phyloP scores from a whole-genome alignment of 2,888 invertebrate genomes.

The Apamea monoglypha region DNA sequence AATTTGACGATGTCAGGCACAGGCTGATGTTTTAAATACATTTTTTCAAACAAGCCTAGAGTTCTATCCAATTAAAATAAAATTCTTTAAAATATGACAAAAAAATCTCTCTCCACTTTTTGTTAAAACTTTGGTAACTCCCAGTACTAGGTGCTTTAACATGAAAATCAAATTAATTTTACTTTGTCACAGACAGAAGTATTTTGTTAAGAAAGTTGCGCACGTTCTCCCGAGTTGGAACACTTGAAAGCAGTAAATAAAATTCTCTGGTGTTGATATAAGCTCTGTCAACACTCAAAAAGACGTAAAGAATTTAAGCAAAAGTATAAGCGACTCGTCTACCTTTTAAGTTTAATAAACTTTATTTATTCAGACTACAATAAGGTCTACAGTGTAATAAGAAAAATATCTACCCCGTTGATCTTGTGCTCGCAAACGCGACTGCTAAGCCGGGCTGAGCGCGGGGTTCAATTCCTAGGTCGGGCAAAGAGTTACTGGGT shows the following conservation, averaged over 20 bases:
- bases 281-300: constrained; percentile 12
- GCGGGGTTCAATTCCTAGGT: neutral
- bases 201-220: constrained; percentile 17
- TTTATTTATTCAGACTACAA: no score
- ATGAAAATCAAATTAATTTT: constrained; percentile 4
- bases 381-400: no score
- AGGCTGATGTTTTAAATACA: neutral
- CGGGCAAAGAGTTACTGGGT: neutral
- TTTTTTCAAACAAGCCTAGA: neutral
- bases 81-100: neutral
- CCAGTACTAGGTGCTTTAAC: neutral
- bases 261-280: constrained; percentile 8
- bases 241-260: constrained; percentile 3
- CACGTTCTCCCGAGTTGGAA: neutral
- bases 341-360: neutral
- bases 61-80: neutral
- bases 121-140: neutral
- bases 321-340: neutral
- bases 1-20: neutral
- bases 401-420: no score
- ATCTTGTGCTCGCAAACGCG: neutral
- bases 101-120: neutral
- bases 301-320: neutral
- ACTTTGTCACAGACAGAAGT: neutral
- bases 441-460: neutral